Conservation (phyloP, 2,888 invertebrate species). For the Synergus gifuensis region DNA sequence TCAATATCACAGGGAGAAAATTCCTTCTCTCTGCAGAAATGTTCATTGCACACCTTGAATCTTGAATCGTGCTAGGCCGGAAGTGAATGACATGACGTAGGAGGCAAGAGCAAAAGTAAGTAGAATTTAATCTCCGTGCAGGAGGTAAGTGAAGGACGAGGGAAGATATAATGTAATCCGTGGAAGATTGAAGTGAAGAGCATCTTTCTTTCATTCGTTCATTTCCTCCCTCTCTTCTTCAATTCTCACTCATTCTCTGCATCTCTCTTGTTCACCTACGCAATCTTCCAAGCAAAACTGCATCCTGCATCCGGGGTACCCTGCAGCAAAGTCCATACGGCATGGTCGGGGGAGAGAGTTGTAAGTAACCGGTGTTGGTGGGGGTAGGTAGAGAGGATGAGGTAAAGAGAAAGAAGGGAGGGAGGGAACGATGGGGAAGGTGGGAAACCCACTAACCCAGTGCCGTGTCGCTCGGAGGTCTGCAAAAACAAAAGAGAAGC, state of each 20-base stretch:
- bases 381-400: conserved; percentile 57
- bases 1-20: conserved; percentile 25
- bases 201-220: conserved; percentile 33
- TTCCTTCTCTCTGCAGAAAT: conserved; percentile 4
- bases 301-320: conserved; percentile 51
- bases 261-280: conserved; percentile 51
- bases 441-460: conserved; percentile 75
- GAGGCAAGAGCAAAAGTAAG: conserved; percentile 39
- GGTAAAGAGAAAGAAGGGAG: conserved; percentile 65
- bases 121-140: conserved; percentile 49
- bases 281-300: conserved; percentile 53
- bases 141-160: conserved; percentile 53
- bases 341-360: conserved; percentile 54
- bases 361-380: conserved; percentile 51
- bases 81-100: conserved; percentile 43
- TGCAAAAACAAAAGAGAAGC: conserved; percentile 76
- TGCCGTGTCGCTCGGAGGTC: conserved; percentile 68
- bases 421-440: conserved; percentile 62
- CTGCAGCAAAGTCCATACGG: conserved; percentile 47
- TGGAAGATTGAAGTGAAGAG: conserved; percentile 34
- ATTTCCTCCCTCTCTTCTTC: conserved; percentile 50
- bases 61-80: conserved; percentile 44
- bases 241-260: conserved; percentile 23
- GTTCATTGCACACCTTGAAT: not conserved
- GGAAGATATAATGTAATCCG: conserved; percentile 47